Conservation (phyloP, 2,888 invertebrate genomes). For the Lottia scabra region DNA sequence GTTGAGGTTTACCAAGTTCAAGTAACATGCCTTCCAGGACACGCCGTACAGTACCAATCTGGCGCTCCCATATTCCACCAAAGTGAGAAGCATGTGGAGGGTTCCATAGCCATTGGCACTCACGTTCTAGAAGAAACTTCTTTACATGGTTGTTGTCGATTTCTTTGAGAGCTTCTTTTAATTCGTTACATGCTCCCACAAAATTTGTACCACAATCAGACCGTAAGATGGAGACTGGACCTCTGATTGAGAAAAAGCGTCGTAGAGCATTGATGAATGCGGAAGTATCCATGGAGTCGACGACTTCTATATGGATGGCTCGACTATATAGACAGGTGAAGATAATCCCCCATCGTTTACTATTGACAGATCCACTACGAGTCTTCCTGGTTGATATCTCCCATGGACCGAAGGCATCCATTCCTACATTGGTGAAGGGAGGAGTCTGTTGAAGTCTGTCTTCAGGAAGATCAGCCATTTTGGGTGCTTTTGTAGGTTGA, state of each 20-base stretch:
- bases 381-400: neutral
- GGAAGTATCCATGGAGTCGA: slow-evolving; percentile 8
- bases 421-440: slow-evolving; percentile 8
- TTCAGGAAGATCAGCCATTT: slow-evolving; percentile 5
- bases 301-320: slow-evolving; percentile 12
- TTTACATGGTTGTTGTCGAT: neutral
- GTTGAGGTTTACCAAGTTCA: neutral
- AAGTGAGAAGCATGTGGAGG: neutral
- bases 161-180: neutral
- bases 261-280: slow-evolving; percentile 14
- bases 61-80: neutral
- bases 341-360: slow-evolving; percentile 12
- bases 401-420: slow-evolving; percentile 3
- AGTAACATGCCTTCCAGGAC: neutral
- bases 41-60: neutral
- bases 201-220: slow-evolving; percentile 15
- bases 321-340: slow-evolving; percentile 14
- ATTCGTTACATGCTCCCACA: slow-evolving; percentile 6
- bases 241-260: slow-evolving; percentile 9
- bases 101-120: neutral
- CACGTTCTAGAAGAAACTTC: neutral
- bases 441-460: neutral
- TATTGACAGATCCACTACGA: neutral
- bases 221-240: neutral
- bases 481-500: neutral